Evolutionary conservation across 2,113 vertebrate species (phyloP).

Genomic region (Aix galericulata): DNA sequence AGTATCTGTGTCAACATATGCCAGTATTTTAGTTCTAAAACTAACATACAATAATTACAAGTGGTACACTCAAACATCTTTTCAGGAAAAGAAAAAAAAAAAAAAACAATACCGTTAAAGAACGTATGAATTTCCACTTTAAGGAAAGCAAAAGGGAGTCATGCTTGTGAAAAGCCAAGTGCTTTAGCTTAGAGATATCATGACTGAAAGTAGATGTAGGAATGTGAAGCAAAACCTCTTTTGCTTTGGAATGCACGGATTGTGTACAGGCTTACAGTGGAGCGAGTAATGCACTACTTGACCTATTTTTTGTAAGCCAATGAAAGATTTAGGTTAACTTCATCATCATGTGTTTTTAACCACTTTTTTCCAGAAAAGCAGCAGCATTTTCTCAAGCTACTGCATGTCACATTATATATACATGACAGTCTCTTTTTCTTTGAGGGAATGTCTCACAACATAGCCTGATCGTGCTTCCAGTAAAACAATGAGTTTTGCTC

Average conservation of each 20-base stretch:
- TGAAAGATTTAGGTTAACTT: constrained; percentile 72
- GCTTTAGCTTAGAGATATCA: not conserved
- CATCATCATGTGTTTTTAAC: constrained; percentile 63
- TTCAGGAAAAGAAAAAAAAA: not conserved
- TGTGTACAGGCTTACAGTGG: constrained; percentile 45
- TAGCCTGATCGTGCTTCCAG: not conserved
- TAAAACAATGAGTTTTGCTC: not conserved
- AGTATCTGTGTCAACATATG: not conserved
- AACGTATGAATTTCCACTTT: not conserved
- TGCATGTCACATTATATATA: not conserved
- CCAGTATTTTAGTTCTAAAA: not conserved
- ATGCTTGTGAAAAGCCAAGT: not conserved
- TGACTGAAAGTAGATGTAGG: constrained; percentile 13
- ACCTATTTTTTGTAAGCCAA: constrained; percentile 72
- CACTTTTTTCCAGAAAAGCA: constrained; percentile 51
- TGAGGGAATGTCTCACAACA: not conserved
- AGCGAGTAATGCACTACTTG: constrained; percentile 63
- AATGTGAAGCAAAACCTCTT: constrained; percentile 33
- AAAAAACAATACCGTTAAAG: not conserved
- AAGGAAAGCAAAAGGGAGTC: not conserved
- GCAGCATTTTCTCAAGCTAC: constrained; percentile 10
- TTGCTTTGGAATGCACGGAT: constrained; percentile 18
- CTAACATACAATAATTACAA: not conserved
- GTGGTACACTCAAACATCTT: not conserved
- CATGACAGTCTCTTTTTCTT: not conserved